Percentiles rank a stretch among this genome's conserved stretches.
These are phyloP conservation scores for Galleria mellonella DNA, from an alignment of 1,140 invertebrate genomes.

Conservation along the genomic window DNA sequence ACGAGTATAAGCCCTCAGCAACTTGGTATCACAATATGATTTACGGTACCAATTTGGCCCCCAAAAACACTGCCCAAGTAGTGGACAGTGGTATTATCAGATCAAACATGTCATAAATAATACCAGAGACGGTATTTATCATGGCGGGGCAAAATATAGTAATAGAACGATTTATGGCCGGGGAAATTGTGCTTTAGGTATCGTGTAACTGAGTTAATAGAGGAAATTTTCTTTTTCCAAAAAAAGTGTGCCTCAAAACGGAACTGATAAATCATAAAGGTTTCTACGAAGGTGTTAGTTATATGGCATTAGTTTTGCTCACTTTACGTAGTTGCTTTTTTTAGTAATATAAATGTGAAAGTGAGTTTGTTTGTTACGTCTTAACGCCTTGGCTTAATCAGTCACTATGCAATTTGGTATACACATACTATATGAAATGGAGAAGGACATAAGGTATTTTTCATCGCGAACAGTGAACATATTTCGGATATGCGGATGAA, in stretches of 20 bases:
- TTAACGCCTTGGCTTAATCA: too few species aligned
- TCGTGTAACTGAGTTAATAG: neutral
- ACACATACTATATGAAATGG: too few species aligned
- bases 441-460: too few species aligned
- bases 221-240: conserved; percentile 3
- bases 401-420: too few species aligned
- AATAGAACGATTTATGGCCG: conserved; percentile 46
- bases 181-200: conserved; percentile 12
- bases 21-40: conserved; percentile 29
- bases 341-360: too few species aligned
- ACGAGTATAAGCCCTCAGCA: too few species aligned
- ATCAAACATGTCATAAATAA: conserved; percentile 64
- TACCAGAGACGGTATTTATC: conserved; percentile 56
- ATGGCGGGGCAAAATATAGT: conserved; percentile 40
- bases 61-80: conserved; percentile 40
- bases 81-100: conserved; percentile 62
- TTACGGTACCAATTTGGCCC: conserved; percentile 56
- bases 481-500: too few species aligned
- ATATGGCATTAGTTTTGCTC: too few species aligned
- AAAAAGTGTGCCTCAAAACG: neutral
- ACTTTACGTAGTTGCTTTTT: too few species aligned
- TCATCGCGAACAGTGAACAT: too few species aligned
- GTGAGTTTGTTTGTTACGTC: too few species aligned
- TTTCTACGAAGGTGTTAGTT: too few species aligned
- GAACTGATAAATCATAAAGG: neutral